Evolutionary conservation across 2,888 invertebrate species (phyloP).

Genomic region (Tridacna crocea): DNA sequence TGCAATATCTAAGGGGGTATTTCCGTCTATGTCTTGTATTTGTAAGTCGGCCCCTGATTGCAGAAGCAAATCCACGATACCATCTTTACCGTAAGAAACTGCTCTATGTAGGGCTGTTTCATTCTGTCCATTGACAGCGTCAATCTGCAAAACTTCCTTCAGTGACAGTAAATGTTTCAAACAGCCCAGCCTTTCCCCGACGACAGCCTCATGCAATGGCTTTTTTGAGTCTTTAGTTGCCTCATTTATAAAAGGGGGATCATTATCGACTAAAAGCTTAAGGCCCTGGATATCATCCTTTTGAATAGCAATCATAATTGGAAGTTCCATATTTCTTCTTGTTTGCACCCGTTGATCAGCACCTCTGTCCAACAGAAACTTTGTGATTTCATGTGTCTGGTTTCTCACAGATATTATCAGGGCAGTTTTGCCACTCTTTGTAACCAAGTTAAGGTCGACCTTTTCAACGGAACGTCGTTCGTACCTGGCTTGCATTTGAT

Average conservation of each 20-base stretch:
- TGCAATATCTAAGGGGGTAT: not conserved
- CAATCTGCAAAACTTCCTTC: not conserved
- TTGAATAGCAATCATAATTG: not conserved
- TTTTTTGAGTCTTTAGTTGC: not conserved
- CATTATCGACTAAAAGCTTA: not conserved
- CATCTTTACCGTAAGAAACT: slow-evolving; percentile 3
- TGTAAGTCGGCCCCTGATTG: slow-evolving; percentile 2
- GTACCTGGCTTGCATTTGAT: not conserved
- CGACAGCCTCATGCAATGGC: slow-evolving; percentile 2
- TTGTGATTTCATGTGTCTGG: not conserved
- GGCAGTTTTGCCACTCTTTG: slow-evolving; percentile 4
- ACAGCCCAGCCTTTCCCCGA: not conserved
- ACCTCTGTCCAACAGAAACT: not conserved
- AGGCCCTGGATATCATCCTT: not conserved
- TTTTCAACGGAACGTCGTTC: not conserved
- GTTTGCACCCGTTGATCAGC: not conserved
- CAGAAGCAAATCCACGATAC: not conserved
- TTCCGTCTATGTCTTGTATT: not conserved
- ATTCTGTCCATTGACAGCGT: slow-evolving; percentile 11
- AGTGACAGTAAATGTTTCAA: not conserved
- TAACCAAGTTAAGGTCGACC: not conserved
- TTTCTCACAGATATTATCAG: not conserved
- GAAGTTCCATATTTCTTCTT: not conserved
- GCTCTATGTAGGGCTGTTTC: slow-evolving; percentile 11
- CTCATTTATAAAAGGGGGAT: not conserved